These are phyloP conservation scores for Diprion similis DNA, from an alignment of 1,140 invertebrate genomes.

Conservation along the genomic window DNA sequence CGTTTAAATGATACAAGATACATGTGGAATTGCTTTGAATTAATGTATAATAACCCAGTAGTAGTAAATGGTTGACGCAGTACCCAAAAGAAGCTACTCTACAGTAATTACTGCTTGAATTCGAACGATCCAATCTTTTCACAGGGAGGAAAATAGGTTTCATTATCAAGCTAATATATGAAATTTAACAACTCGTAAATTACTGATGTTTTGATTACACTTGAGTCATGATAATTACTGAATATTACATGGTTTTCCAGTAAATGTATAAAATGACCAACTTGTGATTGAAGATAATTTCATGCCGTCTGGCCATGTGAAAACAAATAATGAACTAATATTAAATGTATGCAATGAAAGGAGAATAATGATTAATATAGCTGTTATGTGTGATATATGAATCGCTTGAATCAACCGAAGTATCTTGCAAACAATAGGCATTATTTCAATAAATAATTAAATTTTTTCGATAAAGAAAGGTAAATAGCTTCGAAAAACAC, in stretches of 20 bases:
- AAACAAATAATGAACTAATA: neutral
- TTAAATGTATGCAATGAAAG: neutral
- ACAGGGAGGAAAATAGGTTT: neutral
- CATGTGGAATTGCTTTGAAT: too few relatives aligned
- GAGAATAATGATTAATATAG: neutral
- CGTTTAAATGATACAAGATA: too few relatives aligned
- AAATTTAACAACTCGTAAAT: neutral
- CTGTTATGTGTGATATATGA: constrained; percentile 19
- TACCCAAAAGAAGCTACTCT: too few relatives aligned
- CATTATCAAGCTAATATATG: neutral
- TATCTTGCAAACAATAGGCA: neutral
- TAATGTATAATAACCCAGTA: too few relatives aligned
- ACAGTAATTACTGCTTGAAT: too few relatives aligned
- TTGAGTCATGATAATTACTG: neutral
- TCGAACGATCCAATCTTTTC: neutral
- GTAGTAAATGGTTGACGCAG: too few relatives aligned
- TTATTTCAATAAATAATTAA: neutral
- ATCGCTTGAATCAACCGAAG: constrained; percentile 8
- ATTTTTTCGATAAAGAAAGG: neutral
- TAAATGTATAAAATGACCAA: neutral
- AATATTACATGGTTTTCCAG: constrained; percentile 4
- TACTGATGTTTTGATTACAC: neutral
- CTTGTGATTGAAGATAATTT: neutral
- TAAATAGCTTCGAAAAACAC: neutral
- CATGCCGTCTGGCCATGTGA: neutral